Base-by-base conservation (phyloP, 2,888 invertebrate genomes). In the Drosophila austrosaltans region DNA sequence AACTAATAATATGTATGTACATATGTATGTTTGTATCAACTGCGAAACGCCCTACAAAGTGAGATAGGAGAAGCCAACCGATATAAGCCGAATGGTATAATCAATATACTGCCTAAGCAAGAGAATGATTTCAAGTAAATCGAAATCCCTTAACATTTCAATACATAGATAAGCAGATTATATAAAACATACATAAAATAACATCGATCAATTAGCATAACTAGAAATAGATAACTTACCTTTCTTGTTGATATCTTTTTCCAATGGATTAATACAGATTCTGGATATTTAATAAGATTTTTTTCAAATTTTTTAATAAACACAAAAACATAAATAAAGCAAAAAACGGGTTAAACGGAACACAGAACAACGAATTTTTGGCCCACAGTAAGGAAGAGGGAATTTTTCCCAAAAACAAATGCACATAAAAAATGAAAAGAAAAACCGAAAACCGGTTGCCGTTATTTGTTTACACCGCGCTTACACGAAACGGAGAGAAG, bases 371-470 rank as follows among this genome's bases (percentile, higher is more conserved):
- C 28, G 28, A 4, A 28, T 5, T 32, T 32, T 32, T 32, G 56
- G 6, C 48, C 4, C 28, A 28, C 28, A 28, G 60, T 20, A 39
- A 63, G 48, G 66, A 72, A 53, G 59, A 48, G 61, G 42, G 65
- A 69, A 4, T 28, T 28, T 28, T 28, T 28, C 2, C 2, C 28
- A 28, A 30, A 30, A 30, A 71, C 68, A 66, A 69, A 74, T 75
- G 71, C 73, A 63, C 65, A 65, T 64, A 63, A 66, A 66, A 67
- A 62, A 57, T 44, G 7, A 48, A 48, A 48, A 12, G 12, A 48
- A 48, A 48, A 12, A 10, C 48, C 54, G 48, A 59, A 76, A 82
- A 82, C 81, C 81, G 81, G 81, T 82, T 84, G 69, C 72, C 74
- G 61, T 81, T 83, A 64, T 86, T 81, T 75, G 71, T 67, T 78